phyloP scores from a whole-genome alignment of 2,888 invertebrate species.

The Torymus tubicola region DNA sequence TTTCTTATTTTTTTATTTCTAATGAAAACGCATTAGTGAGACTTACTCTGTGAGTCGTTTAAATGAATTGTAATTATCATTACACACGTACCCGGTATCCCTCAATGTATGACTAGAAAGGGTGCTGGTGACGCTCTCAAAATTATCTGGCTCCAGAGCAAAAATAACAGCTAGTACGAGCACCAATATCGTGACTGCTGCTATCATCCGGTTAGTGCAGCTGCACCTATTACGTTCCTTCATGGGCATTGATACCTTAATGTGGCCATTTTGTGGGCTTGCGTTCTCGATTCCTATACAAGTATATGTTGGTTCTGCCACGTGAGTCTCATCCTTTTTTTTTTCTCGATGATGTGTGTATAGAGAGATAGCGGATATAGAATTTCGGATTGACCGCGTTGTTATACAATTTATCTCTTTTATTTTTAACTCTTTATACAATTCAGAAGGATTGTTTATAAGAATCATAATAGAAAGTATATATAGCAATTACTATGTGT shows the following conservation, averaged over 20 bases:
- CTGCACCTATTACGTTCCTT: conserved; percentile 68
- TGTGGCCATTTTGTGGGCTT: conserved; percentile 67
- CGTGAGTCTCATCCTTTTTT: conserved; percentile 62
- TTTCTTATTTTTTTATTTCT: too few relatives aligned
- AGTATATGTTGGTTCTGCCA: conserved; percentile 64
- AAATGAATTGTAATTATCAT: conserved; percentile 59
- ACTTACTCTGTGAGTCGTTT: background rate
- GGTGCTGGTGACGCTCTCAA: conserved; percentile 70
- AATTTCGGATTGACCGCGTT: conserved; percentile 47
- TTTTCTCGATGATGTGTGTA: conserved; percentile 3
- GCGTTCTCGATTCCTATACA: conserved; percentile 64
- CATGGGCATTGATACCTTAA: conserved; percentile 68
- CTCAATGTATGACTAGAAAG: conserved; percentile 73
- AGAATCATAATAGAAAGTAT: too few relatives aligned
- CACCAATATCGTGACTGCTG: conserved; percentile 70
- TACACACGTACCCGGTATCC: conserved; percentile 73
- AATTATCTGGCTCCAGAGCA: conserved; percentile 72
- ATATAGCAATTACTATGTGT: too few relatives aligned
- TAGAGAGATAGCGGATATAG: background rate
- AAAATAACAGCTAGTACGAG: conserved; percentile 73
- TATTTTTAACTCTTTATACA: too few relatives aligned
- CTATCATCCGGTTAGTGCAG: conserved; percentile 72
- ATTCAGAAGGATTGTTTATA: too few relatives aligned
- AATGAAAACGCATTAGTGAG: too few relatives aligned
- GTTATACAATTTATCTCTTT: too few relatives aligned